Base-by-base conservation (phyloP, 2,888 invertebrate species). In the Idaea aversata region DNA sequence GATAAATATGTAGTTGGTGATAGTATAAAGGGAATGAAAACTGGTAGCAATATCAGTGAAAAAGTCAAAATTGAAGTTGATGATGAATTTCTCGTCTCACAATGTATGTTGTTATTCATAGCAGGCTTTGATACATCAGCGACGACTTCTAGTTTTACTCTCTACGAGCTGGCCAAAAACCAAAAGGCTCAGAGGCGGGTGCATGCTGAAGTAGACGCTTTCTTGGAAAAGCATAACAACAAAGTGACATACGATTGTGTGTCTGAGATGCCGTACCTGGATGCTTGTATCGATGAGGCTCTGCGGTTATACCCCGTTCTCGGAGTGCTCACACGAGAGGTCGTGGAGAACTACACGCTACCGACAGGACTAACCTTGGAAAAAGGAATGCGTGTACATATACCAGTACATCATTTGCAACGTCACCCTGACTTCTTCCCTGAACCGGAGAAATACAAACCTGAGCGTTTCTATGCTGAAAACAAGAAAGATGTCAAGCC, bases 31-130 rank as follows among this genome's bases (percentile, higher is more conserved):
- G 82, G 81, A 34, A 61, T 71, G 3, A 77, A 77, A 34, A 74
- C 70, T 10, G 77, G 74, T 0, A 74, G 67, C 0, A 88, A 66
- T 66, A 47, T 2, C 7, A 47, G 13, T 13, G 75, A 0, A 83
- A 78, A 72, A 34, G 63, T 79, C 0, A 65, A 75, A n/a, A 35
- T 85, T 0, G 73, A 80, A 7, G 73, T 93, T 4, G 81, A 85
- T 0, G 72, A 91, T 25, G 84, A 90, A 3, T 79, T 94, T 59
- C 71, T 94, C 15, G 85, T 89, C 0, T 89, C 93, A 0, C 94
- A 95, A 65, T 90, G 93, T 2, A 87, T 93, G 34, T 74, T 93
- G 0, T 93, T 95, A 61, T 87, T 87, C 59, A 77, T 69, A 6
- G 87, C 83, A 34, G 87, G 87, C 0, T 87, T 78, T 61, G 86